Conservation (phyloP, 2,888 invertebrate species). For the Hydroisotoma schaefferi region DNA sequence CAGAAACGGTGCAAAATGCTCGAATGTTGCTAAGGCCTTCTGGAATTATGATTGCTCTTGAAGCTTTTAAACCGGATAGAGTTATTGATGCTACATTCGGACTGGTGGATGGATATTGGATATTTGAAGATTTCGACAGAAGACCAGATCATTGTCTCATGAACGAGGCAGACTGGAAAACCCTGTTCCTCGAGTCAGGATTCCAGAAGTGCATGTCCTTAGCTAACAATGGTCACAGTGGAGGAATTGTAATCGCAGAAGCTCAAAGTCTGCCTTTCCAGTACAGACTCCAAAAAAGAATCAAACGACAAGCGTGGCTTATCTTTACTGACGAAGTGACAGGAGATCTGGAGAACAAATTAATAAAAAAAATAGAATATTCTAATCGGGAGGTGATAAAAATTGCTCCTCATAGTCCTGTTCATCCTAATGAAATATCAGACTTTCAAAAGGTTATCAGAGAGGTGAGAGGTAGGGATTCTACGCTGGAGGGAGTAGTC, state of each 20-base stretch:
- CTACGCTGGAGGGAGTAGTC: neutral
- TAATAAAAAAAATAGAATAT: no score
- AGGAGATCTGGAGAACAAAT: neutral
- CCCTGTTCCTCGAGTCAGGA: constrained; percentile 1
- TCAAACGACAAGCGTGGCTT: constrained; percentile 15
- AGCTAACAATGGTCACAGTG: constrained; percentile 14
- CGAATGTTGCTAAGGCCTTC: constrained; percentile 11
- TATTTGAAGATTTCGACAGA: constrained; percentile 19
- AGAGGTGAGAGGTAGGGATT: no score
- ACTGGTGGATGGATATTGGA: constrained; percentile 29
- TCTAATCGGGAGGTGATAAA: no score
- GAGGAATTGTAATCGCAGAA: constrained; percentile 8
- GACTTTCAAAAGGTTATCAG: no score
- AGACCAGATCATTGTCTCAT: constrained; percentile 23
- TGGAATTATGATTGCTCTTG: constrained; percentile 18
- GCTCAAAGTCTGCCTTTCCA: neutral
- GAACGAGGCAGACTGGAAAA: constrained; percentile 6
- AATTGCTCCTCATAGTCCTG: no score
- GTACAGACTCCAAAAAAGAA: neutral
- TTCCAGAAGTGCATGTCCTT: constrained; percentile 7
- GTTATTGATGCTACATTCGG: constrained; percentile 23
- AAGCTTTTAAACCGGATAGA: constrained; percentile 10
- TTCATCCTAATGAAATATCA: no score
- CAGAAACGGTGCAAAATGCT: constrained; percentile 14
- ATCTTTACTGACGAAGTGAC: constrained; percentile 15